These are phyloP conservation scores for Sturnus vulgaris DNA, from an alignment of 2,113 vertebrate genomes.

Conservation along the genomic window DNA sequence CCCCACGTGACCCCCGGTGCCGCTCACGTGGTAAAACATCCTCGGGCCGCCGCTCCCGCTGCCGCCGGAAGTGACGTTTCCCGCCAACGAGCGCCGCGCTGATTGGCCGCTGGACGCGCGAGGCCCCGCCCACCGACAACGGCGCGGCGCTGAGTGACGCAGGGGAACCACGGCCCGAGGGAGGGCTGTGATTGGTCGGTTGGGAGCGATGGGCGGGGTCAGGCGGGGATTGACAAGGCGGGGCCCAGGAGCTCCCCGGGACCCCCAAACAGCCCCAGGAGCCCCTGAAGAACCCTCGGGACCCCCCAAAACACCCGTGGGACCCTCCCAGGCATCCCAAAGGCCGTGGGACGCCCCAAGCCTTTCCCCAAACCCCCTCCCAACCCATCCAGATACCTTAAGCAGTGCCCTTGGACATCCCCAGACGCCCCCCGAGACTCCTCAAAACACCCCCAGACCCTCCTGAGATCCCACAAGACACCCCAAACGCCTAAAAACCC, in stretches of 20 bases:
- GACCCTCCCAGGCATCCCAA: no score
- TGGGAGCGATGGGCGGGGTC: accelerated
- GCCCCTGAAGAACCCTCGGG: no score
- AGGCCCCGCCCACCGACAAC: accelerated
- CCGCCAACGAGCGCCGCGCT: accelerated
- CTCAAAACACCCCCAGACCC: no score
- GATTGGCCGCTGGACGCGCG: accelerated
- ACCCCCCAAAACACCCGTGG: not conserved
- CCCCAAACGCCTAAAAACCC: no score
- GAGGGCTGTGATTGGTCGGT: accelerated
- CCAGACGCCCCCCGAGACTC: no score
- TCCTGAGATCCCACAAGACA: no score
- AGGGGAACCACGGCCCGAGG: accelerated
- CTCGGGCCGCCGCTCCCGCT: not conserved
- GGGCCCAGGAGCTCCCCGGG: accelerated
- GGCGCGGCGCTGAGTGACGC: accelerated
- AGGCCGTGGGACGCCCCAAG: no score
- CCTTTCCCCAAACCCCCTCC: not conserved
- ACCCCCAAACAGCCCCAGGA: no score
- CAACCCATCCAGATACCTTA: not conserved
- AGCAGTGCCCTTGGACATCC: no score
- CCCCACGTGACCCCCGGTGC: not conserved
- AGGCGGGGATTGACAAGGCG: not conserved
- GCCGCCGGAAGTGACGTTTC: not conserved
- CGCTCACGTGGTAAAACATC: not conserved